Percentiles rank a stretch among this genome's conserved stretches.
Evolutionary conservation across 2,113 vertebrate genomes (phyloP).

Genomic region (Macquaria australasica): DNA sequence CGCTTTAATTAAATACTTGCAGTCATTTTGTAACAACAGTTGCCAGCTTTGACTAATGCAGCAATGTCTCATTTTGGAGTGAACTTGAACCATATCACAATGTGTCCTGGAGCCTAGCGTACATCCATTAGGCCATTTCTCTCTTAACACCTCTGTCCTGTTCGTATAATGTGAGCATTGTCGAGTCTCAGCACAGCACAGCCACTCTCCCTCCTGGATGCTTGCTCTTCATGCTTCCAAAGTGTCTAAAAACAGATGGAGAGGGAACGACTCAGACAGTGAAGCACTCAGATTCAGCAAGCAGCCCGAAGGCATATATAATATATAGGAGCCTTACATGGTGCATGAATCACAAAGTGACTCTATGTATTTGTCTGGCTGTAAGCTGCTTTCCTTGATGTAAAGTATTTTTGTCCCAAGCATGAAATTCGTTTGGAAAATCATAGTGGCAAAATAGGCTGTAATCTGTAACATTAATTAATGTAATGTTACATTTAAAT

Average conservation of each 20-base stretch:
- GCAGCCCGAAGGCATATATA: conserved; percentile 63
- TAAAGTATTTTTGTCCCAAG: conserved; percentile 22
- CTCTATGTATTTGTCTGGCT: conserved; percentile 33
- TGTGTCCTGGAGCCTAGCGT: conserved; percentile 18
- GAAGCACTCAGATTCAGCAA: conserved; percentile 52
- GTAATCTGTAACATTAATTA: conserved; percentile 24
- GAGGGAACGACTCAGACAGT: conserved; percentile 53
- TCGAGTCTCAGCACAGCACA: conserved; percentile 61
- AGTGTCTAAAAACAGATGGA: conserved; percentile 78
- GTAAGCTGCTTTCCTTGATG: conserved; percentile 24
- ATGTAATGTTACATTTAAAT: conserved; percentile 1
- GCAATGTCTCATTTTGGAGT: conserved; percentile 42
- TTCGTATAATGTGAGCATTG: conserved; percentile 41
- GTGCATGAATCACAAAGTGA: conserved; percentile 72
- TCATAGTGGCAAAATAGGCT: background rate
- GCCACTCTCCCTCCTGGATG: conserved; percentile 78
- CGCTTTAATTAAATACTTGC: conserved; percentile 27
- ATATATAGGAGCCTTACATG: conserved; percentile 59
- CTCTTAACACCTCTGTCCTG: conserved; percentile 48
- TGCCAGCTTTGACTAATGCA: conserved; percentile 53
- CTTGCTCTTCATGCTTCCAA: conserved; percentile 80
- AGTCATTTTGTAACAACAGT: conserved; percentile 11
- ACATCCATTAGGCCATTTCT: conserved; percentile 59
- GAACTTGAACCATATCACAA: conserved; percentile 48
- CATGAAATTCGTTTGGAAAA: conserved; percentile 12